phyloP scores from a whole-genome alignment of 2,113 vertebrate species.

The Tragelaphus scriptus region DNA sequence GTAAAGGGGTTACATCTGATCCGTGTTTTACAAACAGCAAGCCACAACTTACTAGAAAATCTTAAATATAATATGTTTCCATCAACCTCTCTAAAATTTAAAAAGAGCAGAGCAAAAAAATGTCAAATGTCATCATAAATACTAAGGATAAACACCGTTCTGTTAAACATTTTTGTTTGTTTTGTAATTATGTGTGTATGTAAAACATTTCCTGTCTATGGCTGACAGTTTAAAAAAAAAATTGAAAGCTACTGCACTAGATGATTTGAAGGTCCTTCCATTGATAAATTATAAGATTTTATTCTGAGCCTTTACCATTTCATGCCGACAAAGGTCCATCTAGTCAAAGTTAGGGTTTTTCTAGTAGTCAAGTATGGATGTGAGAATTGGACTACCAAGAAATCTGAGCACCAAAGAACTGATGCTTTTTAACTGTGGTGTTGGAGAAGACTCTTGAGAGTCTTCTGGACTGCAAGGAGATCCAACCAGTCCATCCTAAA shows the following conservation, averaged over 20 bases:
- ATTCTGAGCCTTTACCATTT: slow-evolving; percentile 8
- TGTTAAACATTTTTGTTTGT: neutral
- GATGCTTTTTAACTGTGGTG: neutral
- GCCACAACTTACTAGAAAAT: neutral
- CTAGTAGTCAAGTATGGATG: neutral
- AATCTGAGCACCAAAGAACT: accelerated
- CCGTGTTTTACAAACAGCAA: neutral
- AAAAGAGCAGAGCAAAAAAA: neutral
- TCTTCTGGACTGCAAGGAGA: neutral
- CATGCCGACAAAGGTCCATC: neutral
- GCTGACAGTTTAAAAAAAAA: neutral
- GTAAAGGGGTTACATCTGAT: neutral
- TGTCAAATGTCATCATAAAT: neutral
- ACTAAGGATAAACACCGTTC: neutral
- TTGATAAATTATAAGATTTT: slow-evolving; percentile 34
- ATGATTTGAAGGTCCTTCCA: neutral
- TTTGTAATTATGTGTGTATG: neutral
- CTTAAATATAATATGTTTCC: neutral
- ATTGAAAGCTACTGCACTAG: neutral
- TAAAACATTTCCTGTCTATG: neutral
- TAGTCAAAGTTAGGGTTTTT: neutral
- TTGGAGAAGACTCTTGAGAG: neutral
- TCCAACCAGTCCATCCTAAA: neutral
- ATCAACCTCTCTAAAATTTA: neutral
- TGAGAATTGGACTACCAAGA: neutral